Base-by-base conservation (phyloP, 2,888 invertebrate genomes). In the Leptopilina syphax region DNA sequence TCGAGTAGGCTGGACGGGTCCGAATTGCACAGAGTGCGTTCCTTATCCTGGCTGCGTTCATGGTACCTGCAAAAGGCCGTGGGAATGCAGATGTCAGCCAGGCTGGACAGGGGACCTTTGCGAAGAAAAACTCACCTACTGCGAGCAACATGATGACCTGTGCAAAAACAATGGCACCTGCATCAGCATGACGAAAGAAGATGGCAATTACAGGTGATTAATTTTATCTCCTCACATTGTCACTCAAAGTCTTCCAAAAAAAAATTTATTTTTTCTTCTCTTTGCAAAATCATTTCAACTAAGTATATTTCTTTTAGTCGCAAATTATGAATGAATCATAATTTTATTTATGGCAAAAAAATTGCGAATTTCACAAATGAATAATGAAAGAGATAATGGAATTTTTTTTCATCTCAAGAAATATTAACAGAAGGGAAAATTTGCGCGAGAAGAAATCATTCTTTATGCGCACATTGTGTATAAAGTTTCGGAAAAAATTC, bases 61-160 rank as follows among this genome's bases (percentile, higher is more conserved):
- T 89, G 98, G 98, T 27, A 94, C 95, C 78, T 98, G 98, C 91
- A 94, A 93, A 79, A 93, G 95, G 77, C 97, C 98, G 1, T 98
- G 97, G 97, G 97, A 98, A 91, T 98, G 98, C 92, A 94, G 95
- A 89, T 98, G 98, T 91, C 93, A 96, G 85, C 94, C 95, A 1
- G 98, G 98, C 77, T 97, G 97, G 97, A 97, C 97, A 73, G 98
- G 98, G 84, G 96, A 97, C 94, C 94, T 97, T 24, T 98, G 98
- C 91, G 96, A 98, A 91, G 96, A 97, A 95, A 97, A 96, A 89
- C 92, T 97, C 78, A 97, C 96, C 87, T 97, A 95, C 92, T 98
- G 98, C 93, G 96, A 96, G 80, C 95, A 95, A 81, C 95, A 97
- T 89, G 94, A 94, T 0, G 93, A 93, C 77, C 94, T 95, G 0